Conservation (phyloP, 2,888 invertebrate genomes). For the Drosophila melanosoma region DNA sequence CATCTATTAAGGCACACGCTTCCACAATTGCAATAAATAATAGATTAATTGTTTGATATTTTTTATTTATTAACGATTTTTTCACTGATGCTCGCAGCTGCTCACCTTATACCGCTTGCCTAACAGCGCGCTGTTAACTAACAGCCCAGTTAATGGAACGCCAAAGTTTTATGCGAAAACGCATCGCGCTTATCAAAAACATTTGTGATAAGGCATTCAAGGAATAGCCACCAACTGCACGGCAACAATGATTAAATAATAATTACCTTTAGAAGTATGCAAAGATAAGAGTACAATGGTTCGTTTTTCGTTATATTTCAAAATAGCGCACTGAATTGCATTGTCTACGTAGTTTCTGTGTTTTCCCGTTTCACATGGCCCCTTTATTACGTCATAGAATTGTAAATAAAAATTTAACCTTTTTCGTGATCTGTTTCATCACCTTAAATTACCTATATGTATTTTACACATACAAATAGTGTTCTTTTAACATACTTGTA, state of each 20-base stretch:
- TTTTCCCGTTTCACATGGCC: background rate
- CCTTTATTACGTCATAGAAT: slow-evolving; percentile 11
- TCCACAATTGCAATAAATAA: slow-evolving; percentile 14
- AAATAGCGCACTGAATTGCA: slow-evolving; percentile 1
- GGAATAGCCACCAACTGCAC: slow-evolving; percentile 14
- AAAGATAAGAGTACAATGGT: background rate
- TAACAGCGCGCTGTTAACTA: slow-evolving; percentile 58
- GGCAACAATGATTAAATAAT: slow-evolving; percentile 15
- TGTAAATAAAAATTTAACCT: background rate
- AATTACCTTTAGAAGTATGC: background rate
- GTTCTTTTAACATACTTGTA: background rate
- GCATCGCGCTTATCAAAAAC: slow-evolving; percentile 45
- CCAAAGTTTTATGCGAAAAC: slow-evolving; percentile 46
- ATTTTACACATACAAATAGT: background rate
- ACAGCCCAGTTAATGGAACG: slow-evolving; percentile 8
- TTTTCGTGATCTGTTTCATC: slow-evolving; percentile 1
- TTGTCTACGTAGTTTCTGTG: slow-evolving; percentile 25
- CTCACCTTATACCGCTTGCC: slow-evolving; percentile 40
- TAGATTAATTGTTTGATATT: background rate
- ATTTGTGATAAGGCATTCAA: background rate
- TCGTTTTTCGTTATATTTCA: slow-evolving; percentile 26
- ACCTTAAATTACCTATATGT: background rate
- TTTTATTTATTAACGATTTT: slow-evolving; percentile 13
- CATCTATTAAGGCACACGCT: background rate
- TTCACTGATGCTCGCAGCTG: slow-evolving; percentile 3